Percentiles rank a stretch among this genome's conserved stretches.
These are phyloP conservation scores for Alentia gelatinosa DNA, from an alignment of 2,888 invertebrate genomes.

Conservation along the genomic window DNA sequence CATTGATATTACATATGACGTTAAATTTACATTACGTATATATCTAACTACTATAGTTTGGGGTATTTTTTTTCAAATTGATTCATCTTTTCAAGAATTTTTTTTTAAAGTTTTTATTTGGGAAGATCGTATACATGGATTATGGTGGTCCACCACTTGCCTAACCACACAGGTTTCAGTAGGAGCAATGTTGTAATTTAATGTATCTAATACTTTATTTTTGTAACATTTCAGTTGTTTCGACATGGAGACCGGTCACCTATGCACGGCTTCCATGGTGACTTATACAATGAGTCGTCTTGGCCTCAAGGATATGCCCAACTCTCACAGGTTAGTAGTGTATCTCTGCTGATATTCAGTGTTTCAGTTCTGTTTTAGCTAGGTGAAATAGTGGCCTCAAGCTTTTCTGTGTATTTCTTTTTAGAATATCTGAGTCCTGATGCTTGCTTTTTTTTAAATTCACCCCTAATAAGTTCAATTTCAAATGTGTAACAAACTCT, in stretches of 20 bases:
- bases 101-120: neutral
- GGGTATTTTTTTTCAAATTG: neutral
- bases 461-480: too few species aligned
- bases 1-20: too few species aligned
- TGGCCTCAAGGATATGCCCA: constrained; percentile 87
- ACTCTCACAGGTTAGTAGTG: constrained; percentile 38
- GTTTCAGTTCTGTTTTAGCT: too few species aligned
- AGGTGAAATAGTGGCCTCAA: too few species aligned
- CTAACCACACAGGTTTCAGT: neutral
- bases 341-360: too few species aligned
- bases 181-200: neutral
- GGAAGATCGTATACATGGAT: neutral
- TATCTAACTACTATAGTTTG: too few species aligned
- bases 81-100: neutral
- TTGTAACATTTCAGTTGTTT: constrained; percentile 84
- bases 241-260: constrained; percentile 96
- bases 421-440: too few species aligned
- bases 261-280: constrained; percentile 89
- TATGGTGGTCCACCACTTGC: neutral
- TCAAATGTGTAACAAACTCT: too few species aligned
- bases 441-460: too few species aligned
- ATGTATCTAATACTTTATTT: neutral
- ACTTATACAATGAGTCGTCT: constrained; percentile 88
- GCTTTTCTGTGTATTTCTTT: too few species aligned
- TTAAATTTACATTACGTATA: too few species aligned